Base-by-base conservation (phyloP, 2,888 invertebrate genomes). In the Conus canariensis region DNA sequence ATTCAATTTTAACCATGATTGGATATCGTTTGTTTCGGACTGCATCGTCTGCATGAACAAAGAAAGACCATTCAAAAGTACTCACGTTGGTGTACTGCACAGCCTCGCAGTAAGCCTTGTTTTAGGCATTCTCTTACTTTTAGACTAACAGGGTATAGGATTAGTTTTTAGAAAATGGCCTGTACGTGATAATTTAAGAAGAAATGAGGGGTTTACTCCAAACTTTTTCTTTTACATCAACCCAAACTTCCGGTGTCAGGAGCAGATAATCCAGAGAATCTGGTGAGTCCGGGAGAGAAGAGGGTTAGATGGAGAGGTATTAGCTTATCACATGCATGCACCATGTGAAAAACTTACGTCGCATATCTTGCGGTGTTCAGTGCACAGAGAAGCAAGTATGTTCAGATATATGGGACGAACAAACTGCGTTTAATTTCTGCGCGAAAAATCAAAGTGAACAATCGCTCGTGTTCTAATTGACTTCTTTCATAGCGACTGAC, bases 21-120 rank as follows among this genome's bases (percentile, higher is more conserved):
- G 45, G 45, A 45, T 45, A 45, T 45, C 45, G 45, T 45, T 45
- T 45, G 45, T 80, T 80, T 14, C 45, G 45, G 70, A 45, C 6
- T 14, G 10, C 22, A 22, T 58, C 9, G 19, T 83, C 58, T 9
- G 67, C 67, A 67, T 25, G 67, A 86, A 19, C 14, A 67, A 12
- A 14, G 16, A 14, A 10, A 16, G 12, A 10, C 64, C 12, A 22
- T 5, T 7, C 25, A 45, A 67, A 45, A 67, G 8, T 86, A 86
- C 86, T 86, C 67, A 86, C 86, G 86, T 86, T 12, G 86, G 86
- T 19, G 86, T 67, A 58, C 89, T 89, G 74, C 89, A 89, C 8
- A 89, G 85, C 25, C 25, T 85, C 59, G 89, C 89, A 25, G 89
- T 89, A n/a, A 89, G 89, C 58, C 89, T 67, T 89, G 89, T 89